These are phyloP conservation scores for Bettongia penicillata DNA, from an alignment of 2,113 vertebrate species.

Conservation along the genomic window DNA sequence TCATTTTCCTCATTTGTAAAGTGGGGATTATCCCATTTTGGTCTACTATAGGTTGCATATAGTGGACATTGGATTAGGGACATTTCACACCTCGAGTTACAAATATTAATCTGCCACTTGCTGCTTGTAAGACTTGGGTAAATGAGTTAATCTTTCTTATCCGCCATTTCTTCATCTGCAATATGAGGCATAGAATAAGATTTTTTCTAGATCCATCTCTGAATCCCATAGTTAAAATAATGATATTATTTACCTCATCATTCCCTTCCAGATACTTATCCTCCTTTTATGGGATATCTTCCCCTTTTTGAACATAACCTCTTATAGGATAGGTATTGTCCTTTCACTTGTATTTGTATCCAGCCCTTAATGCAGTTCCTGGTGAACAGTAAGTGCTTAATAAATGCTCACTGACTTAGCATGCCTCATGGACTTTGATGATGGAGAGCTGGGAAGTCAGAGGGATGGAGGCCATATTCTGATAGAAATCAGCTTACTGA, in stretches of 20 bases:
- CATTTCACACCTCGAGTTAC: neutral
- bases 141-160: neutral
- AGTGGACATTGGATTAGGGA: neutral
- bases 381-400: neutral
- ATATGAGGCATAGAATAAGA: neutral
- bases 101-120: neutral
- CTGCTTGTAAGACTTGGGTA: neutral
- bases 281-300: neutral
- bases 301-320: neutral
- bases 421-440: neutral
- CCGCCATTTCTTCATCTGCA: neutral
- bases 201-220: neutral
- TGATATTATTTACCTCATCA: neutral
- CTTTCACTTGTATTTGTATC: neutral
- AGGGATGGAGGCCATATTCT: neutral
- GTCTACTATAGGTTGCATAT: neutral
- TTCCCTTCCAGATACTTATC: neutral
- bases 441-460: neutral
- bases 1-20: neutral
- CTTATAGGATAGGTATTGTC: neutral
- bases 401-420: neutral
- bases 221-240: neutral
- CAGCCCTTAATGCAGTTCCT: neutral
- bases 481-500: neutral
- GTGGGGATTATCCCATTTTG: neutral